Evolutionary conservation across 2,797 vertebrate genomes (phyloP).

Genomic region (Glyptemys insculpta): DNA sequence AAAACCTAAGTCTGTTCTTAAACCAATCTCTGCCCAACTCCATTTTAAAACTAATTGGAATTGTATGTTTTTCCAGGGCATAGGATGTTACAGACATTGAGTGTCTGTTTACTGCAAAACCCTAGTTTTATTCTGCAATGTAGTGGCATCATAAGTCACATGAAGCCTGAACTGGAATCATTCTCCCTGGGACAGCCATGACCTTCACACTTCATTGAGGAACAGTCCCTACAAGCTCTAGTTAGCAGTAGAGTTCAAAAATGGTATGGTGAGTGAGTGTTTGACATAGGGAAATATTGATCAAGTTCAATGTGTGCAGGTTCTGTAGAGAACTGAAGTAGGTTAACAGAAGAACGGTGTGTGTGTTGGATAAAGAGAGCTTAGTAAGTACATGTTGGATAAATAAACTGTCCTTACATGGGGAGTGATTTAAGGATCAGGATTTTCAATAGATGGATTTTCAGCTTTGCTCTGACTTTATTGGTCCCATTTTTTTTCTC

Average conservation of each 20-base stretch:
- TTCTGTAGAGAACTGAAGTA: not conserved
- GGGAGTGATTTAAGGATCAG: not conserved
- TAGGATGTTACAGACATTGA: not conserved
- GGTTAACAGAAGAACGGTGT: not conserved
- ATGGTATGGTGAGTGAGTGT: not conserved
- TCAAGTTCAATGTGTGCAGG: fast-evolving
- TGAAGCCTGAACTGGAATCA: not conserved
- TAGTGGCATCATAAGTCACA: not conserved
- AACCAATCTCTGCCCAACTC: not conserved
- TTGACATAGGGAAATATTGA: not conserved
- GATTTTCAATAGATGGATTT: not conserved
- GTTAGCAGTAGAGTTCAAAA: not conserved
- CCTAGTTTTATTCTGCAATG: not conserved
- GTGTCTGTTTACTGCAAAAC: not conserved
- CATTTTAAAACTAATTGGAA: not conserved
- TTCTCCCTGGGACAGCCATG: not conserved
- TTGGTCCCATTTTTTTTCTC: not conserved
- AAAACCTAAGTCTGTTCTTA: not conserved
- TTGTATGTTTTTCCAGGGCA: not conserved
- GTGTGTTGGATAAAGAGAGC: not conserved
- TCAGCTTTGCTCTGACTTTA: not conserved
- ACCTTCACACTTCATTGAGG: not conserved
- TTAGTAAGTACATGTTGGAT: not conserved
- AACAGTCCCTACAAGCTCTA: not conserved
- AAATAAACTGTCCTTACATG: not conserved